Base-by-base conservation (phyloP, 2,888 invertebrate genomes). In the Megalurothrips usitatus region DNA sequence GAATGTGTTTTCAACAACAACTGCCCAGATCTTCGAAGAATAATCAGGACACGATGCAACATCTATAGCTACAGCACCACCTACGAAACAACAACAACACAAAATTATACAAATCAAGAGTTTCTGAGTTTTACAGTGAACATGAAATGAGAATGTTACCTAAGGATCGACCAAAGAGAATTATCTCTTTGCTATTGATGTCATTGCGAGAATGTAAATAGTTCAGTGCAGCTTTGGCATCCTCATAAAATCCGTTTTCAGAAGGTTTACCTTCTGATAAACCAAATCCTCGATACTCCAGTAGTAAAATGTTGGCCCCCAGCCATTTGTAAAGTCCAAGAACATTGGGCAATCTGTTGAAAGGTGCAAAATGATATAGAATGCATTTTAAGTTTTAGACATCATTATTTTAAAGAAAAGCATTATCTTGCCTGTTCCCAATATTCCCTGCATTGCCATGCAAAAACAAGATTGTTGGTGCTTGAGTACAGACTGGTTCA, bases 361-460 rank as follows among this genome's bases (percentile, higher is more conserved):
- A 47, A 79, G 19, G 79, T 78, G 34, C 12, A 23, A 8, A 26
- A 52, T 48, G 11, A 52, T 52, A 80, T 34, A 19, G n/a, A 26
- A 14, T 28, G 6, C 11, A 80, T 8, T 23, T 48, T 23, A 80
- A 52, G 23, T 79, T 23, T 12, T 47, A 43, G 0, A 3, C 0
- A 43, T 43, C 6, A 6, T 43, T 43, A 49, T 52, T 10, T 52
- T 1, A 80, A 19, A 49, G 48, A 80, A 10, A 34, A 26, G 6
- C 8, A 79, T n/a, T 79, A 79, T 78, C 28, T n/a, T 43, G 6
- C 34, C 23, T 34, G 48, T 79, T 97, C 0, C 98, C 98, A 91
- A 98, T 96, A 87, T 98, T 98, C 19, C 98, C 98, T 81, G 98
- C 98, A 91, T 98, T 98, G 10, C 98, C 98, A 89, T 98, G 98